Percentiles rank a stretch among this genome's conserved stretches.
phyloP scores from a whole-genome alignment of 2,113 vertebrate species.

The Okapia johnstoni region DNA sequence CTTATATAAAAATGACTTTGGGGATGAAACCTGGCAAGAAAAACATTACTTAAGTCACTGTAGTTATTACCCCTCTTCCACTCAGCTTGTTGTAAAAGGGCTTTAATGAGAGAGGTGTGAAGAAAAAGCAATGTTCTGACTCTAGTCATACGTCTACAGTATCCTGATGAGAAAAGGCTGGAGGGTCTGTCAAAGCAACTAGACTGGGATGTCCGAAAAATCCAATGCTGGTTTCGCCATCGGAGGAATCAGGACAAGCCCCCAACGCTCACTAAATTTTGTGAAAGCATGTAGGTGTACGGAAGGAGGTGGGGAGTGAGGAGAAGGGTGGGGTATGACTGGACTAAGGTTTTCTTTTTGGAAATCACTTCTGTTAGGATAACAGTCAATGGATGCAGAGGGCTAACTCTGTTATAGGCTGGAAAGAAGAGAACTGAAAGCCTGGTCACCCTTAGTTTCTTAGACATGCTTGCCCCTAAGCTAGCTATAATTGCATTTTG shows the following conservation, averaged over 20 bases:
- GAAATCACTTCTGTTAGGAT: background rate
- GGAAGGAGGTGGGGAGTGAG: background rate
- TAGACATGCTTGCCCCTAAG: background rate
- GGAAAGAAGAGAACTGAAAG: background rate
- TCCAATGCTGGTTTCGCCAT: slow-evolving; percentile 97
- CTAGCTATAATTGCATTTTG: background rate
- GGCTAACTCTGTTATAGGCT: background rate
- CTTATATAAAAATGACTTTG: background rate
- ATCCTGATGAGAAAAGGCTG: slow-evolving; percentile 90
- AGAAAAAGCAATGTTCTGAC: slow-evolving; percentile 54
- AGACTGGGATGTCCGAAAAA: slow-evolving; percentile 95
- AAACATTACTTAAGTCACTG: background rate
- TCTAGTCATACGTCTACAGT: slow-evolving; percentile 78
- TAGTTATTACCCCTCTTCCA: background rate
- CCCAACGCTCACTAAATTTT: slow-evolving; percentile 94
- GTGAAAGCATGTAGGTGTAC: slow-evolving; percentile 97
- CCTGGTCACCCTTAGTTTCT: background rate
- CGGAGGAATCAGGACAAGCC: slow-evolving; percentile 98
- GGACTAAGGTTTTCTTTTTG: background rate
- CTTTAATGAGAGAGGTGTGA: slow-evolving; percentile 1
- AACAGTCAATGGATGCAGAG: background rate
- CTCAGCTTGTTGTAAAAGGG: background rate
- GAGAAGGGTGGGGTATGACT: background rate
- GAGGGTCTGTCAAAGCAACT: slow-evolving; percentile 96
- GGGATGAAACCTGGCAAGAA: background rate